phyloP scores from a whole-genome alignment of 2,797 vertebrate species.

The Echeneis naucrates region DNA sequence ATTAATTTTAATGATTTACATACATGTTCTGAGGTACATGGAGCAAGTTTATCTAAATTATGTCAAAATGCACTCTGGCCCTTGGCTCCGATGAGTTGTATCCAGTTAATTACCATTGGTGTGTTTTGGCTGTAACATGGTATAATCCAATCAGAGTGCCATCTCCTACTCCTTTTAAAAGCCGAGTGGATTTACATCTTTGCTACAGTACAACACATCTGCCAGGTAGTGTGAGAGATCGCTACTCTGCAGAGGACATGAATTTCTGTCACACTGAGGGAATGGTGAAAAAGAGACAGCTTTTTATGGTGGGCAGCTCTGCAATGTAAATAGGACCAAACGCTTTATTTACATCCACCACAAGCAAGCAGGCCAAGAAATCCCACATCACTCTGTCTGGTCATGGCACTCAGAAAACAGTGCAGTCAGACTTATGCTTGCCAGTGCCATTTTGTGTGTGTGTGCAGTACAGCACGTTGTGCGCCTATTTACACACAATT shows the following conservation, averaged over 20 bases:
- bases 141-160: too few relatives aligned
- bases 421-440: too few relatives aligned
- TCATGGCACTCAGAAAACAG: too few relatives aligned
- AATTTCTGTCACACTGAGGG: too few relatives aligned
- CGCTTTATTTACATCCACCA: not conserved
- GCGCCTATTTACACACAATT: too few relatives aligned
- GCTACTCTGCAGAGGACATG: not conserved
- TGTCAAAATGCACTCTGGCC: not conserved
- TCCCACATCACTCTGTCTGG: not conserved
- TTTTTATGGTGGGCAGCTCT: not conserved
- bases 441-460: too few relatives aligned
- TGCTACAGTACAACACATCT: not conserved
- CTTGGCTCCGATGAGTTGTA: not conserved
- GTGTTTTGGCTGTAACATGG: not conserved
- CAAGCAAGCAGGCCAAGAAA: not conserved
- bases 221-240: not conserved
- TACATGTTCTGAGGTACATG: not conserved
- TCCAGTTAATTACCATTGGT: not conserved
- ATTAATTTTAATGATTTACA: slow-evolving; percentile 4
- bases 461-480: too few relatives aligned
- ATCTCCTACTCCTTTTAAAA: not conserved
- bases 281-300: not conserved
- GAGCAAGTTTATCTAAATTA: not conserved
- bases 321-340: not conserved
- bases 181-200: not conserved